phyloP scores from a whole-genome alignment of 2,113 vertebrate genomes.

The Myotis brandtii region DNA sequence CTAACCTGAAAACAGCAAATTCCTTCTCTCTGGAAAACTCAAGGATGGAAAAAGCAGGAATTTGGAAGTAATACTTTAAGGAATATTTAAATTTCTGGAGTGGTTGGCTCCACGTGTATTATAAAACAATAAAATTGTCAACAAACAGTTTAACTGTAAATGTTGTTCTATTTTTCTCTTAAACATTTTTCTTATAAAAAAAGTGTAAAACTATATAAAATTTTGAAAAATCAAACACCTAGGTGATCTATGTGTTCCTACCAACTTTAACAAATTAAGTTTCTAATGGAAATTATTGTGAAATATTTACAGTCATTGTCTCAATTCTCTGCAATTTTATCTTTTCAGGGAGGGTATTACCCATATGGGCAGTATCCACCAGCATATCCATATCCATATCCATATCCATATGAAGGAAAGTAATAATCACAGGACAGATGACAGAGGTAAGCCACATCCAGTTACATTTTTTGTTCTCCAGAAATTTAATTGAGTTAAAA shows the following conservation, averaged over 20 bases:
- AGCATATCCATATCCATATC: neutral
- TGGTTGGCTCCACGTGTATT: neutral
- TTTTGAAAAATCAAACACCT: neutral
- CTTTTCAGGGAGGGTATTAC: neutral
- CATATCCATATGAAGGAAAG: neutral
- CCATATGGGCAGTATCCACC: accelerated
- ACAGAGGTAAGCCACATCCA: neutral
- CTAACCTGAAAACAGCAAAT: neutral
- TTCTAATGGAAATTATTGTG: neutral
- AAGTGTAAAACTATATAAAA: neutral
- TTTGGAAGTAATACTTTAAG: neutral
- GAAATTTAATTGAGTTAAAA: neutral
- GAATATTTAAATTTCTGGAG: neutral
- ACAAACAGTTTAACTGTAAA: neutral
- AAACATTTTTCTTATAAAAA: neutral
- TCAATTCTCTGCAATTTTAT: neutral
- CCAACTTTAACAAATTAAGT: neutral
- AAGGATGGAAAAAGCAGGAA: neutral
- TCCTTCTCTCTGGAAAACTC: neutral
- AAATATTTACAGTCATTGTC: neutral
- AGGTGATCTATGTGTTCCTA: neutral
- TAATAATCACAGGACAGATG: neutral
- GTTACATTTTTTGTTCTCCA: neutral
- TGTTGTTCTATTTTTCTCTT: neutral
- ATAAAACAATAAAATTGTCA: neutral